These are phyloP conservation scores for Leuciscus idus DNA, from an alignment of 2,113 vertebrate genomes.

Conservation along the genomic window DNA sequence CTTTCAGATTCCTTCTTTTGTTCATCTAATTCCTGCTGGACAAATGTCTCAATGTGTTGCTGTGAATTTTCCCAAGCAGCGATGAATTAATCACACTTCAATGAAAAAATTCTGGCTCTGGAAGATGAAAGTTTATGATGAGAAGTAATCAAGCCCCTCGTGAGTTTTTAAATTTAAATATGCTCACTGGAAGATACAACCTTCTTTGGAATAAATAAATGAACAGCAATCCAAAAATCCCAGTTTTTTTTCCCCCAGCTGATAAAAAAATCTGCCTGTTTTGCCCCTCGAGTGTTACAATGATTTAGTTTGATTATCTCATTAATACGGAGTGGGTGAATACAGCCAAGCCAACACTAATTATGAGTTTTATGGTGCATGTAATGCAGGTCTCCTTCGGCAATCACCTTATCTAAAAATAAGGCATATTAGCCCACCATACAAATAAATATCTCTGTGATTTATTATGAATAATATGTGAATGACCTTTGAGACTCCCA, in stretches of 20 bases:
- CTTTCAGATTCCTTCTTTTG: neutral
- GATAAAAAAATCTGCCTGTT: slow-evolving; percentile 11
- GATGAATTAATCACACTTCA: slow-evolving; percentile 19
- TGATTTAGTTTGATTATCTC: slow-evolving; percentile 65
- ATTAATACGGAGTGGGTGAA: slow-evolving; percentile 63
- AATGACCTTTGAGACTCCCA: slow-evolving; percentile 8
- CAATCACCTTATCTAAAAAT: slow-evolving; percentile 69
- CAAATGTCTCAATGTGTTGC: neutral
- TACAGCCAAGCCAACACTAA: slow-evolving; percentile 68
- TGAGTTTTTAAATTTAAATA: neutral
- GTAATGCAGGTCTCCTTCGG: slow-evolving; percentile 73
- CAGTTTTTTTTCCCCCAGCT: neutral
- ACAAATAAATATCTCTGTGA: slow-evolving; percentile 24
- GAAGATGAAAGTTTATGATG: slow-evolving; percentile 6
- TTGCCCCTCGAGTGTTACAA: slow-evolving; percentile 51
- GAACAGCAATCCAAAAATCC: neutral
- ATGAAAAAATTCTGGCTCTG: neutral
- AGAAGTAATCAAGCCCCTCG: neutral
- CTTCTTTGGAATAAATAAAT: slow-evolving; percentile 20
- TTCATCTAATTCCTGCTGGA: neutral
- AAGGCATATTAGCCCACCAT: slow-evolving; percentile 55
- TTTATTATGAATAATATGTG: slow-evolving; percentile 39
- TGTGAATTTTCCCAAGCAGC: neutral
- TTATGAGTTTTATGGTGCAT: slow-evolving; percentile 78
- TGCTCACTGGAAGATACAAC: slow-evolving; percentile 17